phyloP scores from a whole-genome alignment of 2,888 invertebrate genomes.

The Cheilosia vulpina region DNA sequence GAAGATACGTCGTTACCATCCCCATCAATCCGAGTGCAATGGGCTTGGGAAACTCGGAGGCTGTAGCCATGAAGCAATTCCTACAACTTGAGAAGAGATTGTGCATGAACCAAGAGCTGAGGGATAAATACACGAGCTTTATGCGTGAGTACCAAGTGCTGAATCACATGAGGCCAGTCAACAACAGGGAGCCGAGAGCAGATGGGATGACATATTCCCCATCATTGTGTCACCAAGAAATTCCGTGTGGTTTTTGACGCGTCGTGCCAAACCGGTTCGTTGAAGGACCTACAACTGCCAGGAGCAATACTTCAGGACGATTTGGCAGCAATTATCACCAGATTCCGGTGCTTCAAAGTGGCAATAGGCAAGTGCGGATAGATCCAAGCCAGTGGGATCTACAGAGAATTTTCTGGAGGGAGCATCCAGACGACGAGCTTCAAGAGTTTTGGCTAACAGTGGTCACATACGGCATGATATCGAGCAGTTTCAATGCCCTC shows the following conservation, averaged over 20 bases:
- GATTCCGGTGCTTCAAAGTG: not conserved
- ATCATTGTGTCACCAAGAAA: slow-evolving; percentile 19
- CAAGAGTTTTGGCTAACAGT: not conserved
- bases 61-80: too few relatives aligned
- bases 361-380: not conserved
- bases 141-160: slow-evolving; percentile 37
- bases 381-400: not conserved
- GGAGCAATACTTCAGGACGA: not conserved
- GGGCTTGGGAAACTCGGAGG: too few relatives aligned
- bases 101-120: not conserved
- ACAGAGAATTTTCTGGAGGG: not conserved
- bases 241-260: not conserved
- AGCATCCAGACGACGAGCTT: not conserved
- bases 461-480: slow-evolving; percentile 2
- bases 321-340: not conserved
- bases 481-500: slow-evolving; percentile 32
- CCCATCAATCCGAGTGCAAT: too few relatives aligned
- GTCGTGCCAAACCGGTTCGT: not conserved
- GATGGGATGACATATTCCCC: slow-evolving; percentile 6
- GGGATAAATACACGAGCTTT: slow-evolving; percentile 7
- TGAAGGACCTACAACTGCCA: slow-evolving; percentile 25
- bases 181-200: not conserved
- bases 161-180: slow-evolving; percentile 13
- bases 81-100: slow-evolving; percentile 29
- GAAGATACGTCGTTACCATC: too few relatives aligned